Conservation (phyloP, 2,888 invertebrate genomes). For the Dorcus parallelipipedus region DNA sequence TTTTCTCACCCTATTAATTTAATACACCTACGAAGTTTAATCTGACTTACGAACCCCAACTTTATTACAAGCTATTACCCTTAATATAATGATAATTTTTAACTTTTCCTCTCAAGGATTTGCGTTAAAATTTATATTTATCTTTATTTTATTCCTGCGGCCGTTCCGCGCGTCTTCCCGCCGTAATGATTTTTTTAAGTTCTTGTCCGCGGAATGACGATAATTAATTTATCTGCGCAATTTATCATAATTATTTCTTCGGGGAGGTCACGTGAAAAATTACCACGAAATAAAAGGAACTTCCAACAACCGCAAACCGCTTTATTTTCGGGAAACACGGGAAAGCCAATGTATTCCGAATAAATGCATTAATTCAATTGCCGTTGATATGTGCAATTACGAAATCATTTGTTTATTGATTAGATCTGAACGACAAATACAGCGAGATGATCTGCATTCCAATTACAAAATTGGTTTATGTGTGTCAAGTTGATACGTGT, state of each 20-base stretch:
- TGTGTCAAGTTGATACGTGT: no score
- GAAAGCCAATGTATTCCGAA: no score
- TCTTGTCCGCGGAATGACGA: no score
- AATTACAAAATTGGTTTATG: background rate
- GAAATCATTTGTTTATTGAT: constrained; percentile 1
- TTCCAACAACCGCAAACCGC: no score
- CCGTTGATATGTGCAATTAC: background rate
- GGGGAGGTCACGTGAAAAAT: no score
- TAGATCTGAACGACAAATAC: background rate
- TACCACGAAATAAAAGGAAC: no score
- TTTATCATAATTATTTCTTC: no score
- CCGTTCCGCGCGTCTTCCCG: no score
- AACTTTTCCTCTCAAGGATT: constrained; percentile 15
- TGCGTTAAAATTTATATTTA: constrained; percentile 6
- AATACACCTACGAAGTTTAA: constrained; percentile 6
- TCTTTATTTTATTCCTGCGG: constrained; percentile 4
- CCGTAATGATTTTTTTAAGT: no score
- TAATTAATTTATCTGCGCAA: no score
- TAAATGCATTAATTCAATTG: background rate
- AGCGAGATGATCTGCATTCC: background rate
- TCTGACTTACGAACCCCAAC: constrained; percentile 7
- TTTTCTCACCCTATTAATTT: constrained; percentile 14
- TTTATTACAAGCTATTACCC: constrained; percentile 8
- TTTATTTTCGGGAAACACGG: no score
- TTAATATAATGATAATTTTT: constrained; percentile 17